Base-by-base conservation (phyloP, 2,797 vertebrate genomes). In the Meda fulgida region DNA sequence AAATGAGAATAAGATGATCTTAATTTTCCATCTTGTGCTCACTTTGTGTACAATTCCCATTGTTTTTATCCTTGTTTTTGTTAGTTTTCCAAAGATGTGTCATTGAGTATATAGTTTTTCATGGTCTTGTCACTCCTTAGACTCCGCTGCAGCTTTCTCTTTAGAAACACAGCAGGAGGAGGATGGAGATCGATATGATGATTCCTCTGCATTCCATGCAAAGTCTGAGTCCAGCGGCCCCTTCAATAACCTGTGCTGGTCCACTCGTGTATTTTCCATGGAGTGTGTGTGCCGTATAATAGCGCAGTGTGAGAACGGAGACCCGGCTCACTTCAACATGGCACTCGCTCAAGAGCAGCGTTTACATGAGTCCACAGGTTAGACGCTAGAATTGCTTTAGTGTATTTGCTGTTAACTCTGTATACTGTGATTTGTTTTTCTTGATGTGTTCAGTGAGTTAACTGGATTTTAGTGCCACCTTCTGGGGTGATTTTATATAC, bases 231-330 rank as follows among this genome's bases (percentile, higher is more conserved):
- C 85, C 23, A 88, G 88, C 13, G 94, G 94, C 26, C 93, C 96
- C 23, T 96, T 97, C 89, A 95, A 92, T 29, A 96, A 96, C 58
- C 96, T 97, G 76, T 95, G 95, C 29, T 98, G 97, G 96, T 89
- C 95, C 63, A 99, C 97, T 0, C 95, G 97, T 85, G 94, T 97
- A 89, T 98, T 99, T 51, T 96, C 97, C 86, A 94, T 96, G 85
- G 94, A 97, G 65, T 97, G 97, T 48, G 94, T 98, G 77, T 97
- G 97, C 90, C 95, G 95, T 89, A 95, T 98, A 89, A 93, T 98
- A 19, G 93, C 87, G 10, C 97, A 96, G 87, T 98, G 97, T 85
- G 96, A 96, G 89, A 93, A 86, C 1, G 92, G 93, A 3, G 92
- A 93, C 87, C 91, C 87, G 0, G 95, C 96, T 19, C 97, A 98